Percentiles rank a stretch among this genome's conserved stretches.
These are phyloP conservation scores for Emydura subglobosa DNA, from an alignment of 2,113 vertebrate species.

Conservation along the genomic window DNA sequence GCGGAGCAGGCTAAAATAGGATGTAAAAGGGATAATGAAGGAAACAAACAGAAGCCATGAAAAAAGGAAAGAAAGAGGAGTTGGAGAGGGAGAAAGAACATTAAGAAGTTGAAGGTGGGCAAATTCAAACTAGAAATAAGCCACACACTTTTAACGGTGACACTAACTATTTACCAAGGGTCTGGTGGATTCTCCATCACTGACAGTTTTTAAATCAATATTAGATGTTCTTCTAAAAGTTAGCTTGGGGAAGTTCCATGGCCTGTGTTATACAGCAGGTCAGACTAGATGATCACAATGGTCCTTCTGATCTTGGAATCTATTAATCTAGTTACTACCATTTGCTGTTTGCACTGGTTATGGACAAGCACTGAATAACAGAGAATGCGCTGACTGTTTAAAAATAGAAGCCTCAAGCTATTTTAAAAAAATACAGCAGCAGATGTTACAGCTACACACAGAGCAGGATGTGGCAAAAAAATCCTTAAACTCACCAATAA, in stretches of 20 bases:
- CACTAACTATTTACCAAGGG: not conserved
- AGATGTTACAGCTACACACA: not conserved
- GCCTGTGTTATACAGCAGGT: not conserved
- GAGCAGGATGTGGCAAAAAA: not conserved
- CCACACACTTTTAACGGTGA: not conserved
- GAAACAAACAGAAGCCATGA: too few species aligned
- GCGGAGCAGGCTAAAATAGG: too few species aligned
- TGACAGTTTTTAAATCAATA: not conserved
- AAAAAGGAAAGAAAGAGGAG: too few species aligned
- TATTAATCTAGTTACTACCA: not conserved
- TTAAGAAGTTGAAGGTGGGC: too few species aligned
- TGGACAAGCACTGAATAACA: not conserved
- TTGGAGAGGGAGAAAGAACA: too few species aligned
- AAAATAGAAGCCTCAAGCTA: conserved; percentile 1
- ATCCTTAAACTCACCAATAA: conserved; percentile 5
- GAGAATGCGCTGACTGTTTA: not conserved
- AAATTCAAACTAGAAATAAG: not conserved
- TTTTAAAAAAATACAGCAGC: not conserved
- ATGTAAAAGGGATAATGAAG: too few species aligned
- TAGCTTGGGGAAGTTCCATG: not conserved
- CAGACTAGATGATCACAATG: not conserved
- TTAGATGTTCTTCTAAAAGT: not conserved
- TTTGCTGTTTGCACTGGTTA: not conserved
- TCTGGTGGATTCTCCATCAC: not conserved
- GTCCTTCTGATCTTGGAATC: not conserved